Conservation (phyloP, 2,797 vertebrate genomes). For the Lagorchestes hirsutus region DNA sequence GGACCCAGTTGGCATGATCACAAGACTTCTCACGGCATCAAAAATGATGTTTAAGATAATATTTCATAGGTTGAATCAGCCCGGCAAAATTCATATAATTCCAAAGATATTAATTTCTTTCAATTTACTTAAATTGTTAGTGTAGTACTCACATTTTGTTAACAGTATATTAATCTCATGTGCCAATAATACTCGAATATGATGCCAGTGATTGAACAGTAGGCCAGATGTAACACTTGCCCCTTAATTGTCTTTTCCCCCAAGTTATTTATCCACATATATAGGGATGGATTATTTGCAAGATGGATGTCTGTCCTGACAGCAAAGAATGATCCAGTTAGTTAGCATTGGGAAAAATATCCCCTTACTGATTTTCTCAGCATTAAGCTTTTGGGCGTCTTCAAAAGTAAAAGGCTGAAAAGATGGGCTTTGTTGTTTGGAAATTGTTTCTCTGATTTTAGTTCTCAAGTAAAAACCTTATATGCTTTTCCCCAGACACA, state of each 20-base stretch:
- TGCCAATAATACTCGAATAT: background rate
- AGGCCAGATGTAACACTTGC: background rate
- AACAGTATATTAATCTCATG: background rate
- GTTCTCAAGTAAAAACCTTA: slow-evolving; percentile 91
- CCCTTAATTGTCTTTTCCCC: background rate
- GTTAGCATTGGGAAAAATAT: background rate
- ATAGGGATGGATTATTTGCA: background rate
- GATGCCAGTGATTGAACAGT: background rate
- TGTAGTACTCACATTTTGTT: background rate
- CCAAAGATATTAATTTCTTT: slow-evolving; percentile 23
- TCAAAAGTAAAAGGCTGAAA: slow-evolving; percentile 42
- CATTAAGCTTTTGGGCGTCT: slow-evolving; percentile 20
- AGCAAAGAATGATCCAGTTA: slow-evolving; percentile 11
- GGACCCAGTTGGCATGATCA: background rate
- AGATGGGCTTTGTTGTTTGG: slow-evolving; percentile 39
- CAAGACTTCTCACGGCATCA: background rate
- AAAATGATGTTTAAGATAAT: background rate
- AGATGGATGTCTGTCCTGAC: background rate
- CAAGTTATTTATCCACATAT: background rate
- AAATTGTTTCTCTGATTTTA: slow-evolving; percentile 81
- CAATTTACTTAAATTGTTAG: slow-evolving; percentile 30
- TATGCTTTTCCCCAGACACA: slow-evolving; percentile 97
- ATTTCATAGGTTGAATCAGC: background rate
- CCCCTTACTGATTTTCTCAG: slow-evolving; percentile 5
- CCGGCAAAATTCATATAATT: slow-evolving; percentile 17